Evolutionary conservation across 1,140 invertebrate species (phyloP).

Genomic region (Bombus confusus): DNA sequence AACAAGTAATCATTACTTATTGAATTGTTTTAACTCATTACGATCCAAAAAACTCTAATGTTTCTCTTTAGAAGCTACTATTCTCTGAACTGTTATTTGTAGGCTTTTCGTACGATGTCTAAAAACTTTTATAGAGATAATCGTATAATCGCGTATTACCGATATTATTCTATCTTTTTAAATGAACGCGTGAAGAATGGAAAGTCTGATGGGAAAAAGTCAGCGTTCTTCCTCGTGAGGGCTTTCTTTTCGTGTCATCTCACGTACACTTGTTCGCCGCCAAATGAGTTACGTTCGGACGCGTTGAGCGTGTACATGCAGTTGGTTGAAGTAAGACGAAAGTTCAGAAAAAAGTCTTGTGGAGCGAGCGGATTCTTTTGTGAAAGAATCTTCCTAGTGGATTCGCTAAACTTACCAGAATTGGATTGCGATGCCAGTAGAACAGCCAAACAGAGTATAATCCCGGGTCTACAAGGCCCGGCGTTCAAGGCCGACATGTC

Average conservation of each 20-base stretch:
- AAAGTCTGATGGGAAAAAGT: background rate
- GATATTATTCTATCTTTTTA: background rate
- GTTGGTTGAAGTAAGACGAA: slow-evolving; percentile 37
- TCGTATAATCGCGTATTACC: background rate
- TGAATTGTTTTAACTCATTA: too few relatives aligned
- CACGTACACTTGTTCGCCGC: slow-evolving; percentile 57
- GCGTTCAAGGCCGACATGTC: slow-evolving; percentile 80
- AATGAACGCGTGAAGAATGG: background rate
- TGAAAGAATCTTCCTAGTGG: slow-evolving; percentile 23
- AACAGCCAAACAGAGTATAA: slow-evolving; percentile 76
- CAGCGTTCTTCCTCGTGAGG: slow-evolving; percentile 37
- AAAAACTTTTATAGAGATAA: background rate
- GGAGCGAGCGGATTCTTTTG: background rate
- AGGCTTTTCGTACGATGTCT: too few relatives aligned
- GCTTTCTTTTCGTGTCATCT: slow-evolving; percentile 48
- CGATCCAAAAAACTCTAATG: too few relatives aligned
- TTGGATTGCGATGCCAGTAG: slow-evolving; percentile 71
- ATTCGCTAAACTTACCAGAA: slow-evolving; percentile 76
- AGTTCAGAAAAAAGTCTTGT: slow-evolving; percentile 27
- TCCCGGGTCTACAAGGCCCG: slow-evolving; percentile 80
- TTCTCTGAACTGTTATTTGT: too few relatives aligned
- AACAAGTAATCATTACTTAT: too few relatives aligned
- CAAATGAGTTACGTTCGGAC: slow-evolving; percentile 62
- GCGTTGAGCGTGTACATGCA: slow-evolving; percentile 20
- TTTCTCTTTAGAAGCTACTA: too few relatives aligned